Conservation (phyloP, 1,140 invertebrate genomes). For the Aphaenogaster rudis region DNA sequence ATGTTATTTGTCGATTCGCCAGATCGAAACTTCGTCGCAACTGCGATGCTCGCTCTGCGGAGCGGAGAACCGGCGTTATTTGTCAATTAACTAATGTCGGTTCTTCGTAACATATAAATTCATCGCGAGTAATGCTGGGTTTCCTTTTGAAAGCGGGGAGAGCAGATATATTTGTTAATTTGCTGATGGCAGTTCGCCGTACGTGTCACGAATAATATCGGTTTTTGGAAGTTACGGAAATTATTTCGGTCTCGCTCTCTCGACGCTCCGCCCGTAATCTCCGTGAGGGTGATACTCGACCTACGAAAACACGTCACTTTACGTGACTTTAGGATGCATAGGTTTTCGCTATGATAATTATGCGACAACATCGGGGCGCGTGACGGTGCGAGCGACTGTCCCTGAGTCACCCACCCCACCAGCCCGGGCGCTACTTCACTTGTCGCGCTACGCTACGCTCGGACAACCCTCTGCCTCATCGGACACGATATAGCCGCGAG, state of each 20-base stretch:
- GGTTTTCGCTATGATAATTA: constrained; percentile 74
- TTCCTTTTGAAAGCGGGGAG: neutral
- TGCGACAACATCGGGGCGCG: constrained; percentile 68
- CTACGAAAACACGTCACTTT: constrained; percentile 69
- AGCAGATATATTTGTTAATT: constrained; percentile 40
- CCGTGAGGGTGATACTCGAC: constrained; percentile 7
- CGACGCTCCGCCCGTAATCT: constrained; percentile 7
- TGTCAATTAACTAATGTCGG: constrained; percentile 49
- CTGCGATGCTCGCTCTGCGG: neutral
- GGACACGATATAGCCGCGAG: constrained; percentile 61
- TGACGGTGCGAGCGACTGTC: constrained; percentile 62
- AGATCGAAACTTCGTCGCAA: neutral
- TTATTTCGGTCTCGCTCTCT: neutral
- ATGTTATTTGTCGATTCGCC: neutral
- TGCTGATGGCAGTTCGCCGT: constrained; percentile 29
- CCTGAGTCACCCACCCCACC: constrained; percentile 67
- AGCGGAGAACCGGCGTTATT: neutral
- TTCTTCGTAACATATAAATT: constrained; percentile 24
- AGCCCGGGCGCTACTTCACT: neutral
- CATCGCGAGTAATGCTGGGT: neutral
- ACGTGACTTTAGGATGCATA: constrained; percentile 53
- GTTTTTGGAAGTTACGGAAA: constrained; percentile 17
- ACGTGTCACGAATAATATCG: constrained; percentile 34
- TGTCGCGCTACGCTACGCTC: constrained; percentile 33
- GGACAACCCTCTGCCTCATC: constrained; percentile 56